These are phyloP conservation scores for Ornithorhynchus anatinus DNA, from an alignment of 2,113 vertebrate genomes.

Conservation along the genomic window DNA sequence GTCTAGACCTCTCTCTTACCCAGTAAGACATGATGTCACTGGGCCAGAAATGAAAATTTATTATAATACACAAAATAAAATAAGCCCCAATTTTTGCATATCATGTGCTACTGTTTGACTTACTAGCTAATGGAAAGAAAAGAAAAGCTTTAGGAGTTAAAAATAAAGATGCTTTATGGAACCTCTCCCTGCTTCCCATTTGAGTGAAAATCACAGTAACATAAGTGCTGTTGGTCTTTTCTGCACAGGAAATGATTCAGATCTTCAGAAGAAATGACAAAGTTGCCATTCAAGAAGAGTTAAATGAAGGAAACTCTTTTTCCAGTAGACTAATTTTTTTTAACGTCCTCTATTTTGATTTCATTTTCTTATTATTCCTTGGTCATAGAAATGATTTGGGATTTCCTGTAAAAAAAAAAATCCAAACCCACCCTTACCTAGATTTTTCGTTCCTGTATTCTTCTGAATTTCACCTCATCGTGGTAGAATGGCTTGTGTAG, in stretches of 20 bases:
- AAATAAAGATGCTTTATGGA: background rate
- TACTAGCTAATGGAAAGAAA: too few species aligned
- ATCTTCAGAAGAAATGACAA: background rate
- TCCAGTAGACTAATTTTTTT: too few species aligned
- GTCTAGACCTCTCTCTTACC: too few species aligned
- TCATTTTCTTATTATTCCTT: background rate
- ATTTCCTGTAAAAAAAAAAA: background rate
- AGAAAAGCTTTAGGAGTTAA: too few species aligned
- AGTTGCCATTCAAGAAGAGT: constrained; percentile 26
- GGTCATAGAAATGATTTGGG: background rate
- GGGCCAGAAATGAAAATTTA: too few species aligned
- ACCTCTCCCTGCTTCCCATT: background rate
- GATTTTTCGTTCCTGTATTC: background rate
- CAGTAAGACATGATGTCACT: too few species aligned
- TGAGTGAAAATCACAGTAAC: background rate
- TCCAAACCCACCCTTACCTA: background rate
- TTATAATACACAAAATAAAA: too few species aligned
- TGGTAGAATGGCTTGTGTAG: background rate
- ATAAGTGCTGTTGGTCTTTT: background rate
- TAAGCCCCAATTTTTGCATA: too few species aligned
- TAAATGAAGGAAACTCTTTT: constrained; percentile 1
- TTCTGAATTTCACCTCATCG: background rate
- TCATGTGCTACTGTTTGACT: too few species aligned
- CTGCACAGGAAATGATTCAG: constrained; percentile 18
- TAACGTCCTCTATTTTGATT: background rate